Percentiles rank a stretch among this genome's conserved stretches.
Conservation (phyloP, 1,140 invertebrate species). For the Leptoteleia sp. region DNA sequence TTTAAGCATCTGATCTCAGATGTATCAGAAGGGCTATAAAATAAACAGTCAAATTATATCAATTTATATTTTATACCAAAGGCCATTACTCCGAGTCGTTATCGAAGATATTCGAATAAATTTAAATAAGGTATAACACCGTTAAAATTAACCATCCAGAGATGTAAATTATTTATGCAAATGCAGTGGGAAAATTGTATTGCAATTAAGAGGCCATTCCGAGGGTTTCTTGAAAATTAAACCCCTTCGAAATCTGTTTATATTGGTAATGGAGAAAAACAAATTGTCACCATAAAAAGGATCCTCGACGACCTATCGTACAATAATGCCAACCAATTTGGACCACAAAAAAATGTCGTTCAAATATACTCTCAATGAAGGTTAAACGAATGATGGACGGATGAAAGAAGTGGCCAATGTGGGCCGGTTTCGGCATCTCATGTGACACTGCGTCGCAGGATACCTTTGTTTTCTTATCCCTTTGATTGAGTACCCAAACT, state of each 20-base stretch:
- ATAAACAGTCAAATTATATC: conserved; percentile 59
- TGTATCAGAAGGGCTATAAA: conserved; percentile 37
- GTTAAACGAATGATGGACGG: conserved; percentile 78
- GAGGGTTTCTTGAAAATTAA: background rate
- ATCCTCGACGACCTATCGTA: conserved; percentile 18
- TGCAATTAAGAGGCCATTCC: too few relatives aligned
- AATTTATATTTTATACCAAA: conserved; percentile 45
- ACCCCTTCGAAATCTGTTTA: conserved; percentile 5
- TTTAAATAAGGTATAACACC: too few relatives aligned
- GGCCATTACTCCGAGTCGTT: background rate
- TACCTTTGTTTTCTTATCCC: conserved; percentile 78
- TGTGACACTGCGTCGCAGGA: conserved; percentile 77
- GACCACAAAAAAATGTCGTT: conserved; percentile 40
- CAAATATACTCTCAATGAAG: conserved; percentile 39
- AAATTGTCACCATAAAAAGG: conserved; percentile 47
- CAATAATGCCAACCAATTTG: conserved; percentile 25
- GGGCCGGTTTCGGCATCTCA: conserved; percentile 80
- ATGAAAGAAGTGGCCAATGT: conserved; percentile 82
- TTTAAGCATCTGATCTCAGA: conserved; percentile 59
- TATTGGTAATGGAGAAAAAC: conserved; percentile 22
- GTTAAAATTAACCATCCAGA: too few relatives aligned
- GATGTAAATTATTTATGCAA: conserved; percentile 1
- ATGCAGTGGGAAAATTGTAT: background rate
- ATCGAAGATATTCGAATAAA: too few relatives aligned
- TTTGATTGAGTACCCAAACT: conserved; percentile 77